Evolutionary conservation across 2,888 invertebrate species (phyloP).

Genomic region (Craniophora ligustri): DNA sequence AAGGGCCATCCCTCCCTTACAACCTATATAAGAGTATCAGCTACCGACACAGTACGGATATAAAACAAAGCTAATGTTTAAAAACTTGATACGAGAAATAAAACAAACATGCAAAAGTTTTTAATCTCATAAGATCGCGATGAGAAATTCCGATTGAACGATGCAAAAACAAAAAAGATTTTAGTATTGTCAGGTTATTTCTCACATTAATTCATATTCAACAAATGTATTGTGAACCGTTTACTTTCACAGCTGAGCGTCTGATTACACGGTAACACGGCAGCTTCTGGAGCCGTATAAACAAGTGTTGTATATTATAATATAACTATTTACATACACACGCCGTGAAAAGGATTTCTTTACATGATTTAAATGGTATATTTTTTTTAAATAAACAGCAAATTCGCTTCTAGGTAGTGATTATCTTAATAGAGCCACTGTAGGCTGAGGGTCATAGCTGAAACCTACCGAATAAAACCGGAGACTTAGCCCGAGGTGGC

Average conservation of each 20-base stretch:
- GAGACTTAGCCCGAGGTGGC: too few relatives aligned
- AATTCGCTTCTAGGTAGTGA: too few relatives aligned
- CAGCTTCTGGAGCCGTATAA: conserved; percentile 5
- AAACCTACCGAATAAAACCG: too few relatives aligned
- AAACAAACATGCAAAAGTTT: not conserved
- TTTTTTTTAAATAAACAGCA: too few relatives aligned
- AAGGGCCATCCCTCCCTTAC: too few relatives aligned
- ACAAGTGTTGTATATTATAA: conserved; percentile 11
- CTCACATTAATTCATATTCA: conserved; percentile 11
- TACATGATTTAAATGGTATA: too few relatives aligned
- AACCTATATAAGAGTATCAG: too few relatives aligned
- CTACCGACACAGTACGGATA: too few relatives aligned
- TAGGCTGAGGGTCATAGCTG: too few relatives aligned
- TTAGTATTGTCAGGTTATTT: not conserved
- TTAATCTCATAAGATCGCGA: too few relatives aligned
- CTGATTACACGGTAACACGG: conserved; percentile 14
- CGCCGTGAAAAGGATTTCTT: too few relatives aligned
- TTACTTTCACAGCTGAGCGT: conserved; percentile 25
- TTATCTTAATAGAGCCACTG: too few relatives aligned
- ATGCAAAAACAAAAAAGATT: not conserved
- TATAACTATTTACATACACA: not conserved
- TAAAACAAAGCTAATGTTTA: not conserved
- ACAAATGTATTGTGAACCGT: conserved; percentile 3
- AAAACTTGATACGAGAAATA: not conserved
- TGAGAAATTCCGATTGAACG: not conserved